These are phyloP conservation scores for Neodiprion fabricii DNA, from an alignment of 1,140 invertebrate species.

Conservation along the genomic window DNA sequence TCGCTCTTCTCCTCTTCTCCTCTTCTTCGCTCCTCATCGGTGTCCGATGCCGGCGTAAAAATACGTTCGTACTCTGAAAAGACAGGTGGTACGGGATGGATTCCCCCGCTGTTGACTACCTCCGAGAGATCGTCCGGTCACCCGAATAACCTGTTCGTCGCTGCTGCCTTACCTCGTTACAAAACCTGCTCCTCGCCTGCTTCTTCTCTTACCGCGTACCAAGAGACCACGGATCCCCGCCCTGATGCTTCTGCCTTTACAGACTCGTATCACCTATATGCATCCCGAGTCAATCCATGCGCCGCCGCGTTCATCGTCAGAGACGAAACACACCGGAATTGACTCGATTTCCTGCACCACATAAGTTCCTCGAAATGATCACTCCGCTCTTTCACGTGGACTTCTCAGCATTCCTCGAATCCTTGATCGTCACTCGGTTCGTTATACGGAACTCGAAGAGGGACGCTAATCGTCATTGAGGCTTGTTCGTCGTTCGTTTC, in stretches of 20 bases:
- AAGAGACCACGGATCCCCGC: too few species aligned
- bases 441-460: too few species aligned
- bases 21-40: neutral
- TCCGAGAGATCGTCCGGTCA: neutral
- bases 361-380: neutral
- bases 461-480: too few species aligned
- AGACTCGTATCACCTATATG: too few species aligned
- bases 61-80: neutral
- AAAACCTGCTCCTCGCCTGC: neutral
- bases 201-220: too few species aligned
- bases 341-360: neutral
- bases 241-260: too few species aligned
- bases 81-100: conserved; percentile 3
- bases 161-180: neutral
- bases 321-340: too few species aligned
- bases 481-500: too few species aligned
- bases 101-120: neutral
- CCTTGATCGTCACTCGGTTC: neutral
- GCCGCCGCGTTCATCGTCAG: too few species aligned
- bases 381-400: neutral
- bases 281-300: too few species aligned
- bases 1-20: neutral
- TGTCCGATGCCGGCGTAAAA: neutral
- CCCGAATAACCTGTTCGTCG: conserved; percentile 8
- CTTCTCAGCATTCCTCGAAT: neutral